phyloP scores from a whole-genome alignment of 2,888 invertebrate genomes.

The Gortyna flavago region DNA sequence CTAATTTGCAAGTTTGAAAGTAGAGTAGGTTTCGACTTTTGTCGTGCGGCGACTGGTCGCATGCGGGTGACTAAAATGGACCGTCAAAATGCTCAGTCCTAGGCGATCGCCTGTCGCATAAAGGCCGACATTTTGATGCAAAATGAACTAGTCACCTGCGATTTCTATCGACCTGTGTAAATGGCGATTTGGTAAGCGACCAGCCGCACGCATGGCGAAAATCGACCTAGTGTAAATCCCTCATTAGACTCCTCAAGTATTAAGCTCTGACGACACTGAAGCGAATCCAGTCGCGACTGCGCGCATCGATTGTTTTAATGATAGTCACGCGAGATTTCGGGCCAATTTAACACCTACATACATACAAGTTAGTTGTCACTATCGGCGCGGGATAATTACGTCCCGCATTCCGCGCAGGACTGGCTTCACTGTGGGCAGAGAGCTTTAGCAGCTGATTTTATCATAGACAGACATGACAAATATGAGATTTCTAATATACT shows the following conservation, averaged over 20 bases:
- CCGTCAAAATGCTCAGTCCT: slow-evolving; percentile 59
- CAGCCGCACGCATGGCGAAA: neutral
- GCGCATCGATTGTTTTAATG: neutral
- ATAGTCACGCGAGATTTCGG: neutral
- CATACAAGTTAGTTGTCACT: neutral
- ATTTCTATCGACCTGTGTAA: neutral
- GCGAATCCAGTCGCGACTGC: neutral
- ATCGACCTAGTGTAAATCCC: neutral
- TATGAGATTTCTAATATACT: neutral
- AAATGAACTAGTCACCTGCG: too few species aligned
- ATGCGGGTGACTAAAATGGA: slow-evolving; percentile 49
- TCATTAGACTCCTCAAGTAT: neutral
- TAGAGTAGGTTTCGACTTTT: too few species aligned
- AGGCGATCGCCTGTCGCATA: slow-evolving; percentile 40
- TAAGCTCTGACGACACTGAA: neutral
- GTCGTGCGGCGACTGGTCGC: too few species aligned
- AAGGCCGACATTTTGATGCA: neutral
- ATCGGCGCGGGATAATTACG: neutral
- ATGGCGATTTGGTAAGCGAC: neutral
- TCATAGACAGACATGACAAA: neutral
- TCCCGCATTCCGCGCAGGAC: neutral
- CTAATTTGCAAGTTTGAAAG: too few species aligned
- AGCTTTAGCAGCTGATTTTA: neutral
- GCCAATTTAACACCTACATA: neutral
- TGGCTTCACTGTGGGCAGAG: neutral